phyloP scores from a whole-genome alignment of 2,113 vertebrate genomes.

The Holacanthus passer region DNA sequence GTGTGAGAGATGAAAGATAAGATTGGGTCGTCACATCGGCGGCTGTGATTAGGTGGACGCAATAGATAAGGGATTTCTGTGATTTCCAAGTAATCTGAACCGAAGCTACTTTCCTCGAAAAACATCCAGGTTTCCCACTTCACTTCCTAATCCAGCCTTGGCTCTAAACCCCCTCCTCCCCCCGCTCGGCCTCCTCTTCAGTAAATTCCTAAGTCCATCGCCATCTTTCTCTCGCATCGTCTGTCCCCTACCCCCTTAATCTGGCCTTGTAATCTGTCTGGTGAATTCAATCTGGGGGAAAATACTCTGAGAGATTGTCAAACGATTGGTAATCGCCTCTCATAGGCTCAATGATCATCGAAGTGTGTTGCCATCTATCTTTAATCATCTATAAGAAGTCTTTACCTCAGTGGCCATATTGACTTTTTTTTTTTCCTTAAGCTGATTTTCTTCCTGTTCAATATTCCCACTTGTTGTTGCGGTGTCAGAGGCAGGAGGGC shows the following conservation, averaged over 20 bases:
- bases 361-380: slow-evolving; percentile 31
- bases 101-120: slow-evolving; percentile 51
- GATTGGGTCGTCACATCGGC: not conserved
- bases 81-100: slow-evolving; percentile 53
- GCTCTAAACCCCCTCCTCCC: not conserved
- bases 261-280: slow-evolving; percentile 74
- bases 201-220: slow-evolving; percentile 38
- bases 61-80: slow-evolving; percentile 49
- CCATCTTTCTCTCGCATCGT: slow-evolving; percentile 50
- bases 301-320: slow-evolving; percentile 58
- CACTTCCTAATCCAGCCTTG: slow-evolving; percentile 54
- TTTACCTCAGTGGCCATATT: not conserved
- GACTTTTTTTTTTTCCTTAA: not conserved
- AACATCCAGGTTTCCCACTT: slow-evolving; percentile 58
- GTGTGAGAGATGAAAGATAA: slow-evolving; percentile 37
- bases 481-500: slow-evolving; percentile 22
- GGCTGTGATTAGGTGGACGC: slow-evolving; percentile 30
- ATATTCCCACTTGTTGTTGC: slow-evolving; percentile 38
- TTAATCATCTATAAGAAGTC: slow-evolving; percentile 36
- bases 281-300: slow-evolving; percentile 71
- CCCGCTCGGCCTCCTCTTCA: slow-evolving; percentile 7
- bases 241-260: slow-evolving; percentile 61
- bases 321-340: slow-evolving; percentile 62
- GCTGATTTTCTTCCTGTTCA: slow-evolving; percentile 5
- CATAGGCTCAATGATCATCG: slow-evolving; percentile 46